These are phyloP conservation scores for Hippolais icterina DNA, from an alignment of 2,113 vertebrate genomes.

Conservation along the genomic window DNA sequence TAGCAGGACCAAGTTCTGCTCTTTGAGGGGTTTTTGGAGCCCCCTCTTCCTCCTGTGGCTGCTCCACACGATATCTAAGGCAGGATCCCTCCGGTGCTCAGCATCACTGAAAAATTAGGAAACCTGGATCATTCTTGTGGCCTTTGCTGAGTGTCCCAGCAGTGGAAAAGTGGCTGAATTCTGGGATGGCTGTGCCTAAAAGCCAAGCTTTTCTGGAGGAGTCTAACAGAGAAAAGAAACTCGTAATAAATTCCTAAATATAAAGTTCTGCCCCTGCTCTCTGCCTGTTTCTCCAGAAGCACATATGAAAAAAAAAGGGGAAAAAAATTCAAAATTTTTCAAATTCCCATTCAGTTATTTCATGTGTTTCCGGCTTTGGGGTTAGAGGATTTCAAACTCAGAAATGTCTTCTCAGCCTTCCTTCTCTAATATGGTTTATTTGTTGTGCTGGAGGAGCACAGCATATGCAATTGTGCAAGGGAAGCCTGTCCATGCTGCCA, in stretches of 20 bases:
- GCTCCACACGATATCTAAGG: neutral
- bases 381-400: neutral
- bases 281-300: neutral
- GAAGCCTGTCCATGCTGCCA: neutral
- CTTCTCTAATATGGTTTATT: neutral
- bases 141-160: neutral
- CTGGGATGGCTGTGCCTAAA: neutral
- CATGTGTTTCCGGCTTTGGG: neutral
- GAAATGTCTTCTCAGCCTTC: neutral
- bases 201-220: neutral
- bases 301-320: neutral
- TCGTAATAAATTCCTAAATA: neutral
- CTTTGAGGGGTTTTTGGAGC: neutral
- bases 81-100: neutral
- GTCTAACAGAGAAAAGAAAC: neutral
- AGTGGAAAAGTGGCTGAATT: neutral
- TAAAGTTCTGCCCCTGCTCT: neutral
- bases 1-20: neutral
- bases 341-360: neutral
- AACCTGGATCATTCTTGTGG: neutral
- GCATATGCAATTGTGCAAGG: conserved; percentile 7
- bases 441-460: neutral
- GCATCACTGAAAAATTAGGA: neutral
- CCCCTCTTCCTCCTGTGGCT: neutral
- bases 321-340: neutral